Conservation (phyloP, 2,888 invertebrate genomes). For the Ptychoptera contaminata region DNA sequence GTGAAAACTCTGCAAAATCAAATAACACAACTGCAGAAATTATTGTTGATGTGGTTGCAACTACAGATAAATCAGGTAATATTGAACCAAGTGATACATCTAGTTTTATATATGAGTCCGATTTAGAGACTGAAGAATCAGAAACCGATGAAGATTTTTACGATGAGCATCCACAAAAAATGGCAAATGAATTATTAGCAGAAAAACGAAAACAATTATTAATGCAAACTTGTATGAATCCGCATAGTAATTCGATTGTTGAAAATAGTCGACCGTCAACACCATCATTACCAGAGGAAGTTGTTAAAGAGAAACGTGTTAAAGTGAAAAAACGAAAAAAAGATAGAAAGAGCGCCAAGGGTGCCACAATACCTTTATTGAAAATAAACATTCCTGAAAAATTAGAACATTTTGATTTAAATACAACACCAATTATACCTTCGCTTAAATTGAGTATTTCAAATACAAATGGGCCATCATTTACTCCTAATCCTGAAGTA, state of each 20-base stretch:
- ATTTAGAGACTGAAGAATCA: slow-evolving; percentile 70
- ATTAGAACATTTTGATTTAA: too few species aligned
- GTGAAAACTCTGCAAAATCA: slow-evolving; percentile 15
- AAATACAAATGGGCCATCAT: too few species aligned
- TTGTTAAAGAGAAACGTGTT: slow-evolving; percentile 31
- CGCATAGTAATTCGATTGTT: slow-evolving; percentile 42
- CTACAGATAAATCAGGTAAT: slow-evolving; percentile 21
- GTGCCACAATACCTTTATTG: slow-evolving; percentile 30
- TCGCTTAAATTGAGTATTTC: too few species aligned
- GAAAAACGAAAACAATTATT: slow-evolving; percentile 59
- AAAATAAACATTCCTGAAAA: slow-evolving; percentile 41
- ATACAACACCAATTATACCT: too few species aligned
- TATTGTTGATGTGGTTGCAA: slow-evolving; percentile 34
- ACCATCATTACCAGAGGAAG: slow-evolving; percentile 36
- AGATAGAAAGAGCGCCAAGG: slow-evolving; percentile 36
- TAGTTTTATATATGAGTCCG: slow-evolving; percentile 53
- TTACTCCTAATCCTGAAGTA: too few species aligned
- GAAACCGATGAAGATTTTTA: slow-evolving; percentile 82
- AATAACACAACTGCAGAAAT: slow-evolving; percentile 35
- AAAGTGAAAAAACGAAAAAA: slow-evolving; percentile 54
- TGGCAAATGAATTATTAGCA: slow-evolving; percentile 54
- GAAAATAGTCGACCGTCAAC: slow-evolving; percentile 49
- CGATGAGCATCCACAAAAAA: slow-evolving; percentile 62
- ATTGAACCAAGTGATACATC: slow-evolving; percentile 36
- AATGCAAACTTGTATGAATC: slow-evolving; percentile 43